Conservation (phyloP, 2,888 invertebrate genomes). For the Ganaspis brasiliensis region DNA sequence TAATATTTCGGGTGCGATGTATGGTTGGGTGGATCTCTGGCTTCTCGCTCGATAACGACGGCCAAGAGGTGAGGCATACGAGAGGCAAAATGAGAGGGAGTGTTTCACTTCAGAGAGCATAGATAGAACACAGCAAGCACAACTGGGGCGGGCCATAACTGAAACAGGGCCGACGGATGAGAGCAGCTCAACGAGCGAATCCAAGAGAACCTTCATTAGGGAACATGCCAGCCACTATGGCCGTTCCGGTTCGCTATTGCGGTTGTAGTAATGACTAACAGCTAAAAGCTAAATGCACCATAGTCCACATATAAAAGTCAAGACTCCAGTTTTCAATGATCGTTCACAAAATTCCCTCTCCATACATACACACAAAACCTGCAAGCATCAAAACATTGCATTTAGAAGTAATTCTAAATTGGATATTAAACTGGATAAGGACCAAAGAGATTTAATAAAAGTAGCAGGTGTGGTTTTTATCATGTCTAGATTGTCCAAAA, state of each 20-base stretch:
- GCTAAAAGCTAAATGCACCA: conserved; percentile 38
- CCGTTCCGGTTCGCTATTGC: conserved; percentile 54
- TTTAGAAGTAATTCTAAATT: no score
- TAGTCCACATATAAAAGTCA: conserved; percentile 17
- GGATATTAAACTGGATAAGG: no score
- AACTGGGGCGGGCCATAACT: conserved; percentile 56
- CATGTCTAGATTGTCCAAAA: no score
- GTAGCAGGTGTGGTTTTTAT: no score
- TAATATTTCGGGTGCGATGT: conserved; percentile 38
- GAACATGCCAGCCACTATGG: conserved; percentile 63
- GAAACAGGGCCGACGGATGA: conserved; percentile 65
- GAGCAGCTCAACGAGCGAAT: conserved; percentile 64
- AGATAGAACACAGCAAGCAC: conserved; percentile 63
- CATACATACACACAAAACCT: no score
- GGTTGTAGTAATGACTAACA: conserved; percentile 53
- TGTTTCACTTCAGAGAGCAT: conserved; percentile 53
- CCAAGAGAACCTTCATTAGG: conserved; percentile 70
- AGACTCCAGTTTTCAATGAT: not conserved
- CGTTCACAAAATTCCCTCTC: not conserved
- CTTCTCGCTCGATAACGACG: conserved; percentile 37
- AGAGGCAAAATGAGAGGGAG: conserved; percentile 54
- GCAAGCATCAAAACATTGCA: no score
- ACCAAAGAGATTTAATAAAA: no score
- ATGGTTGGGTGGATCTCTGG: conserved; percentile 46
- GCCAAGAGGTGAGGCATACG: conserved; percentile 46